A percentile compares a stretch with the other conserved stretches of the same genome.
phyloP scores from a whole-genome alignment of 2,888 invertebrate genomes.

The Watsonalla cultraria region DNA sequence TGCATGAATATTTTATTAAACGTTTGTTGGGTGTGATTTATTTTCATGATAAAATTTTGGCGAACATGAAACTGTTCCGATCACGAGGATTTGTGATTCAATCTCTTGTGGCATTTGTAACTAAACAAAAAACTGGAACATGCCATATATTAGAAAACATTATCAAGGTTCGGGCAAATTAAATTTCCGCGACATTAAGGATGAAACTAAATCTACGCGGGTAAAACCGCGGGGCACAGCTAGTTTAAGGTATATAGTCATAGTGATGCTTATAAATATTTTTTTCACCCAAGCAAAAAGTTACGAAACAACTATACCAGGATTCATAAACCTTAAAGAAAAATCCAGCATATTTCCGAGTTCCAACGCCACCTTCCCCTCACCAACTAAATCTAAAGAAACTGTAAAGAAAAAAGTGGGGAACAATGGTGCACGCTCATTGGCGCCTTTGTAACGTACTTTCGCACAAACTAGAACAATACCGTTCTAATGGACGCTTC shows the following conservation, averaged over 20 bases:
- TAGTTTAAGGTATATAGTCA: no score
- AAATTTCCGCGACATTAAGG: no score
- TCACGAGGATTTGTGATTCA: not conserved
- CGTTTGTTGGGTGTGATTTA: not conserved
- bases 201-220: no score
- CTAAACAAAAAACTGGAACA: no score
- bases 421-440: slow-evolving; percentile 8
- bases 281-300: no score
- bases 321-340: no score
- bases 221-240: no score
- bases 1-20: slow-evolving; percentile 3
- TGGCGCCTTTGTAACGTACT: slow-evolving; percentile 7
- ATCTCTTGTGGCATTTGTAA: not conserved
- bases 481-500: slow-evolving; percentile 7
- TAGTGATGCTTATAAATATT: no score
- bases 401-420: slow-evolving; percentile 4
- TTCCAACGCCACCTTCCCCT: not conserved
- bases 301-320: no score
- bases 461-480: slow-evolving; percentile 8
- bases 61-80: not conserved
- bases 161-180: no score
- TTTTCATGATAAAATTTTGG: not conserved
- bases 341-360: not conserved
- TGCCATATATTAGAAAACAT: no score
- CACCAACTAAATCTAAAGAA: not conserved